Conservation (phyloP, 2,888 invertebrate genomes). For the Rhimphoctona megacephalus region DNA sequence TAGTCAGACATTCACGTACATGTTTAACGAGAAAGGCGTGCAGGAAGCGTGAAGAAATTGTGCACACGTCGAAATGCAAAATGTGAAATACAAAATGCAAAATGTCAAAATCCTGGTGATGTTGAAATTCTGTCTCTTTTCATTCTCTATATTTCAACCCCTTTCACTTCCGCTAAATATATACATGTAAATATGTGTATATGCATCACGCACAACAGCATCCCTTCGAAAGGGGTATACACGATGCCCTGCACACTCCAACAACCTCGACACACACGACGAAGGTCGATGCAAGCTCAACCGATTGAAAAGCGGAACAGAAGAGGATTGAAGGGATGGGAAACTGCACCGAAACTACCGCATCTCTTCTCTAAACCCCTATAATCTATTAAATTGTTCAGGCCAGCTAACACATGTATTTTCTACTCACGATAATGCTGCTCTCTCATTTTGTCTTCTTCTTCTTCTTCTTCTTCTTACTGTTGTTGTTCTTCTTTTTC, state of each 20-base stretch:
- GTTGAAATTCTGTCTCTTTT: conserved; percentile 52
- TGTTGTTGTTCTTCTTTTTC: background rate
- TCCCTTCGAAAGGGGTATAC: conserved; percentile 43
- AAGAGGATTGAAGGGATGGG: conserved; percentile 26
- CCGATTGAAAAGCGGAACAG: conserved; percentile 78
- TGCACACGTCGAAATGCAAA: conserved; percentile 77
- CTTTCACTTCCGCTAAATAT: conserved; percentile 12
- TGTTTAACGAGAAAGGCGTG: conserved; percentile 58
- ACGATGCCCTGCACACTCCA: background rate
- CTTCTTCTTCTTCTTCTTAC: background rate
- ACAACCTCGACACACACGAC: conserved; percentile 20
- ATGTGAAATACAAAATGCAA: conserved; percentile 79
- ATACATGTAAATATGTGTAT: conserved; percentile 43
- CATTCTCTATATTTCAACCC: conserved; percentile 13
- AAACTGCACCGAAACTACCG: conserved; percentile 51
- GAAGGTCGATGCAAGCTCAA: conserved; percentile 69
- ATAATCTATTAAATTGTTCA: conserved; percentile 81
- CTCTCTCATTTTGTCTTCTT: background rate
- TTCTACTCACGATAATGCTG: conserved; percentile 62
- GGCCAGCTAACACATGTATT: conserved; percentile 71
- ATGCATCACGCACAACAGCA: conserved; percentile 52
- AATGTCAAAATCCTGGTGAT: conserved; percentile 63
- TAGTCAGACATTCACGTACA: conserved; percentile 10
- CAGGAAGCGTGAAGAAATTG: conserved; percentile 51
- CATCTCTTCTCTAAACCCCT: conserved; percentile 66